phyloP scores from a whole-genome alignment of 2,888 invertebrate species.

The Elegia similella region DNA sequence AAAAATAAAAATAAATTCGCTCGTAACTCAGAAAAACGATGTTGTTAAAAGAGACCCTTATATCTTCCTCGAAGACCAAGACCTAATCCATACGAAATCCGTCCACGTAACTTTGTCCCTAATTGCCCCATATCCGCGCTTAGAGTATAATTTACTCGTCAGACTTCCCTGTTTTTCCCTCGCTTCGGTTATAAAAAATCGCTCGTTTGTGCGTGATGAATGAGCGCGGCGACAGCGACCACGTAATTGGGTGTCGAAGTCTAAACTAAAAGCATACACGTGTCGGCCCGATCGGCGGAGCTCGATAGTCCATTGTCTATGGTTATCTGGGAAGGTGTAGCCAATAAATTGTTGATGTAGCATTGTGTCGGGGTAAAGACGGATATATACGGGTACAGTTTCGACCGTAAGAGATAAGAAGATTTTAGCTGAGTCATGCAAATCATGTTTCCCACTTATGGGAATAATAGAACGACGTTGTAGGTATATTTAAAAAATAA shows the following conservation, averaged over 20 bases:
- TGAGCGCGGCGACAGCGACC: conserved; percentile 54
- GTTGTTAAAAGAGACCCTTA: conserved; percentile 24
- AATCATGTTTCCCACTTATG: background rate
- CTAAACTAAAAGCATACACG: conserved; percentile 77
- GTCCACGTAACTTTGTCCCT: conserved; percentile 46
- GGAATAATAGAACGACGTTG: background rate
- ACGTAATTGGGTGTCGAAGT: conserved; percentile 77
- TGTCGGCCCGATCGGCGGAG: conserved; percentile 60
- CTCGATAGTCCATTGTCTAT: conserved; percentile 73
- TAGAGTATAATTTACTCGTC: conserved; percentile 48
- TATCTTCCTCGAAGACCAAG: conserved; percentile 21
- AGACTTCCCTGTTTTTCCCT: conserved; percentile 44
- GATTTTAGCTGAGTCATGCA: background rate
- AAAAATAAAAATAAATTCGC: too few species aligned
- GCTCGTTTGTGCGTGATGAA: conserved; percentile 71
- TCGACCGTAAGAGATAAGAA: background rate
- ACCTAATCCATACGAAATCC: conserved; percentile 42
- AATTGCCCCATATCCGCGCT: conserved; percentile 50
- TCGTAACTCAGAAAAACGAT: background rate
- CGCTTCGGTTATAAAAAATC: conserved; percentile 54
- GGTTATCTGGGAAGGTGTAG: conserved; percentile 66
- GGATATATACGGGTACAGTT: conserved; percentile 14
- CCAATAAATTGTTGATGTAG: conserved; percentile 75
- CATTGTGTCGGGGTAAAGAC: conserved; percentile 53
- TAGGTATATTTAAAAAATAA: background rate